Evolutionary conservation across 2,888 invertebrate genomes (phyloP), one percentile per base, ranked within the genome.

Genomic region (Andrena bicolor): DNA sequence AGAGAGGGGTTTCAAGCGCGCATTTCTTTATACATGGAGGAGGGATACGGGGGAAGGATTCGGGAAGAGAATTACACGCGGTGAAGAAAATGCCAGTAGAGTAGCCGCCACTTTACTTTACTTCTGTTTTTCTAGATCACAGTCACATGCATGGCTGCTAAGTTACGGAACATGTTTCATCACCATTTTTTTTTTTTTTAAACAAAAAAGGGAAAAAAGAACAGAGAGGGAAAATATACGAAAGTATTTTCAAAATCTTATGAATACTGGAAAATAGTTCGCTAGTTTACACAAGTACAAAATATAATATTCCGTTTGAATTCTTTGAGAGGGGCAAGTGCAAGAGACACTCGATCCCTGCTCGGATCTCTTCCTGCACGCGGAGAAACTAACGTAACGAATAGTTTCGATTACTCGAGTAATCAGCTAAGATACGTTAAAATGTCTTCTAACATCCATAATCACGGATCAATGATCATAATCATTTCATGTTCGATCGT

Each of bases 121-220:
- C 89, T 90, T 91, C 89, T 89, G 89, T 84, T 90, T 92, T 88
- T 81, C 90, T 91, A 92, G 89, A 92, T 92, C 92, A 92, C 92
- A 92, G 92, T 92, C 92, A 91, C 88, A 89, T 89, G 82, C 86
- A 89, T 90, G 91, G 91, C 91, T 89, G 90, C 91, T 91, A 85
- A 89, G 86, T 90, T 86, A 88, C 89, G 86, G 82, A 89, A 89
- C 90, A 87, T 84, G 84, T 91, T 91, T 91, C 90, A 88, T 90
- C 91, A 90, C 90, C 86, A 82, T 87, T 84, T 81, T 82, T 73
- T 28, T 41, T 16, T 41, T 41, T 10, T 16, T 41, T 41, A 2
- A 58, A 65, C 30, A 48, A 60, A 75, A 41, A 82, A 58, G 73
- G 26, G n/a, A 75, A 49, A 49, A 79, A 58, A 72, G 68, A 74